Conservation (phyloP, 2,888 invertebrate species). For the Tetragnatha montana region DNA sequence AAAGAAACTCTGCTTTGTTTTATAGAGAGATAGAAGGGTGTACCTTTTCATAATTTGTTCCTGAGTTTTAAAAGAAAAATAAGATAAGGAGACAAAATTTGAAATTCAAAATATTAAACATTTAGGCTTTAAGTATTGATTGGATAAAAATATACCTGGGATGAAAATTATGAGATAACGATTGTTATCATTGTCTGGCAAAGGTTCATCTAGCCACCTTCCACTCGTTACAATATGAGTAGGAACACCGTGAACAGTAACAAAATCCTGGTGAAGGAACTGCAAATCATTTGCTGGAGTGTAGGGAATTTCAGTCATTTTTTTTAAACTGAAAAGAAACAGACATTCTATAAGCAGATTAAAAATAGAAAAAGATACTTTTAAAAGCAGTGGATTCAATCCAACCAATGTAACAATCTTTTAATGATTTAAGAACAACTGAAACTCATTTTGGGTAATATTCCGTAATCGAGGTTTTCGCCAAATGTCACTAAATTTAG, state of each 20-base stretch:
- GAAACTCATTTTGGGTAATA: too few relatives aligned
- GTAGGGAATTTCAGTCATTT: constrained; percentile 71
- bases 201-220: constrained; percentile 81
- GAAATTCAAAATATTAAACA: background rate
- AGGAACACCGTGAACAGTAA: constrained; percentile 82
- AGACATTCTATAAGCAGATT: background rate
- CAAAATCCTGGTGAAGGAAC: constrained; percentile 75
- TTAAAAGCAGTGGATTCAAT: too few relatives aligned
- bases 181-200: constrained; percentile 77
- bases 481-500: too few relatives aligned
- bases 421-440: too few relatives aligned
- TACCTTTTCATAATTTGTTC: too few relatives aligned
- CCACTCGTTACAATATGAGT: constrained; percentile 86
- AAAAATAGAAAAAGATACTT: background rate
- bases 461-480: too few relatives aligned
- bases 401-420: too few relatives aligned
- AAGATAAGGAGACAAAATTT: too few relatives aligned
- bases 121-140: background rate
- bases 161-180: constrained; percentile 84
- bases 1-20: too few relatives aligned
- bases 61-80: too few relatives aligned
- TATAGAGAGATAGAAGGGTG: too few relatives aligned
- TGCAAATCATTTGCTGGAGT: constrained; percentile 70
- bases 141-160: constrained; percentile 78
- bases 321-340: background rate